Evolutionary conservation across 1,140 invertebrate species (phyloP), one percentile per base, ranked within the genome.

Genomic region (Cherax quadricarinatus): DNA sequence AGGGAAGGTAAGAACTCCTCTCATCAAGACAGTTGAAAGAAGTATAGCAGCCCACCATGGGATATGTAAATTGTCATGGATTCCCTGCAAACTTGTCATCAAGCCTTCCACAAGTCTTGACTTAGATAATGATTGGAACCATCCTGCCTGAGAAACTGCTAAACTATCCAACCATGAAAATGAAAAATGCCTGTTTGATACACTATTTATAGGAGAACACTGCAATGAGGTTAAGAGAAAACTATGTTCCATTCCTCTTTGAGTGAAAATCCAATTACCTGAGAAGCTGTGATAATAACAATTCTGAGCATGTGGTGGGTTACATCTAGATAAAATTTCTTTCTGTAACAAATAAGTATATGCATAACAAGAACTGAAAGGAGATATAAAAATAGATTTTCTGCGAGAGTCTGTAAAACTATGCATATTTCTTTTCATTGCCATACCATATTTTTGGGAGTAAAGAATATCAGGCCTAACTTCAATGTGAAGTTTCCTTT

Each of bases 11-110:
- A 98, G 95, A 21, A 95, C 57, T 18, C 95, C 95, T 94, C 97
- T 95, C 73, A 97, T 94, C 10, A 96, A 87, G 85, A 97, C 94
- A 12, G 98, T 98, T 14, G 97, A 96, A 2, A 97, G 91, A 5
- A 97, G 94, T 89, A 98, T 97, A 21, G 97, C 96, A 1, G 96
- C 96, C 97, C 98, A 98, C 98, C 98, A 98, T 75, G 97, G 97
- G 41, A 98, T 94, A 7, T 97, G 97, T 9, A 96, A 96, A 9
- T 94, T 94, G 89, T 97, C 96, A 95, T 98, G 98, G 57, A 98
- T 95, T 87, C 95, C 94, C 78, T 97, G 94, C 48, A 98, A 94
- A 18, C 93, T 86, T 16, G 53, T 51, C 93, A 93, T 93, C 51
- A 93, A 53, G 5, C 53, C 60, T 49, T 80, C 84, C 0, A 91